Evolutionary conservation across 1,140 invertebrate species (phyloP).

Genomic region (Copidosoma floridanum): DNA sequence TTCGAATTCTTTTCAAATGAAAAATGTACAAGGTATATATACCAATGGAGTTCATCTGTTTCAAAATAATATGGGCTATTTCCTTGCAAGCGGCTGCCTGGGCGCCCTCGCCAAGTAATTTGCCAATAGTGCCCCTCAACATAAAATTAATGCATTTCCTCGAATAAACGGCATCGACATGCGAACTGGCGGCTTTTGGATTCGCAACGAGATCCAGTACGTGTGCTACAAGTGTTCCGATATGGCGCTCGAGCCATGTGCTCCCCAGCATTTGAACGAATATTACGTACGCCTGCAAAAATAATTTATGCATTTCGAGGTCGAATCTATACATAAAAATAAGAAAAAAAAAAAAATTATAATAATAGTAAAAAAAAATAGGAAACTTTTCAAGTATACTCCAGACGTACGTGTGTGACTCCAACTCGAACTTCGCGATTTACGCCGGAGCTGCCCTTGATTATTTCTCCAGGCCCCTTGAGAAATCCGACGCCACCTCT

Average conservation of each 20-base stretch:
- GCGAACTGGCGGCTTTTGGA: slow-evolving; percentile 89
- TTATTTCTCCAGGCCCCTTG: slow-evolving; percentile 93
- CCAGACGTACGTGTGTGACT: slow-evolving; percentile 86
- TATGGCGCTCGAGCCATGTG: slow-evolving; percentile 91
- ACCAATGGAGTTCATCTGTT: slow-evolving; percentile 92
- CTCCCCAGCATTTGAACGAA: slow-evolving; percentile 91
- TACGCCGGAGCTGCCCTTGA: slow-evolving; percentile 89
- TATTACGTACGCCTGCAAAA: slow-evolving; percentile 84
- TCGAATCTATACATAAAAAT: no score
- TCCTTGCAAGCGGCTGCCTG: slow-evolving; percentile 95
- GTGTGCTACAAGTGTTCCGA: slow-evolving; percentile 82
- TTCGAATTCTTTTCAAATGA: no score
- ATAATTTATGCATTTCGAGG: no score
- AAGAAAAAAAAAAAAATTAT: no score
- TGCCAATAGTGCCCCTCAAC: slow-evolving; percentile 84
- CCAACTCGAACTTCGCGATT: slow-evolving; percentile 95
- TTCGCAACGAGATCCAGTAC: slow-evolving; percentile 89
- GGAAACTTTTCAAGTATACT: no score
- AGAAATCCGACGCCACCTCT: slow-evolving; percentile 92
- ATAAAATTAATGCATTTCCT: slow-evolving; percentile 97
- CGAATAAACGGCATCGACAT: slow-evolving; percentile 97
- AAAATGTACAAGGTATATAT: no score
- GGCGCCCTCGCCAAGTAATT: slow-evolving; percentile 93
- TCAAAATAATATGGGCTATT: slow-evolving; percentile 86
- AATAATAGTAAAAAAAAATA: slow-evolving; percentile 9